A percentile compares a stretch with the other conserved stretches of the same genome.
These are phyloP conservation scores for Dione vanillae DNA, from an alignment of 2,888 invertebrate species.

Conservation along the genomic window DNA sequence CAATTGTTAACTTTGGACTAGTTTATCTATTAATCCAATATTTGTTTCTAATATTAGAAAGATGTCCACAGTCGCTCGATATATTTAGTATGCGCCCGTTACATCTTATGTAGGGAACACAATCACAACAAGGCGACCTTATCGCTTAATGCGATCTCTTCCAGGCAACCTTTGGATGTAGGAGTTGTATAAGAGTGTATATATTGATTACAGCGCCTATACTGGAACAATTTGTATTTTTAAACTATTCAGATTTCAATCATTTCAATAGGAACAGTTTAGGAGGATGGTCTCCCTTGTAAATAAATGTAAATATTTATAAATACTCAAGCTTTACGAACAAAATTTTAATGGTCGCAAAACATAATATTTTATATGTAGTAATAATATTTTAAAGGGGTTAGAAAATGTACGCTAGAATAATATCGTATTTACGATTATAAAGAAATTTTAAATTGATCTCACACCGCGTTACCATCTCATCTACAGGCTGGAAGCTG, in stretches of 20 bases:
- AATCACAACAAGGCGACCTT: too few species aligned
- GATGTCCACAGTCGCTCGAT: constrained; percentile 87
- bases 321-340: neutral
- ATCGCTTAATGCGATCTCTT: too few species aligned
- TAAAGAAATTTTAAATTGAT: constrained; percentile 44
- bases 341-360: constrained; percentile 1
- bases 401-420: constrained; percentile 27
- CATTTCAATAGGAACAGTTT: too few species aligned
- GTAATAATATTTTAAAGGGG: constrained; percentile 23
- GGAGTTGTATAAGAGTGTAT: too few species aligned
- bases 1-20: constrained; percentile 56
- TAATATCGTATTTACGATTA: constrained; percentile 37
- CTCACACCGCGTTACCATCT: constrained; percentile 38
- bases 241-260: too few species aligned
- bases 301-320: neutral
- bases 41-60: constrained; percentile 82
- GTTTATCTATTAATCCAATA: constrained; percentile 64
- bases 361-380: constrained; percentile 14
- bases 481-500: constrained; percentile 35
- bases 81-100: constrained; percentile 89
- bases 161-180: too few species aligned
- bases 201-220: too few species aligned
- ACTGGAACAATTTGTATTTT: too few species aligned
- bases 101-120: constrained; percentile 87
- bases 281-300: neutral